These are phyloP conservation scores for Hoplostethus atlanticus DNA, from an alignment of 2,797 vertebrate genomes.

Conservation along the genomic window DNA sequence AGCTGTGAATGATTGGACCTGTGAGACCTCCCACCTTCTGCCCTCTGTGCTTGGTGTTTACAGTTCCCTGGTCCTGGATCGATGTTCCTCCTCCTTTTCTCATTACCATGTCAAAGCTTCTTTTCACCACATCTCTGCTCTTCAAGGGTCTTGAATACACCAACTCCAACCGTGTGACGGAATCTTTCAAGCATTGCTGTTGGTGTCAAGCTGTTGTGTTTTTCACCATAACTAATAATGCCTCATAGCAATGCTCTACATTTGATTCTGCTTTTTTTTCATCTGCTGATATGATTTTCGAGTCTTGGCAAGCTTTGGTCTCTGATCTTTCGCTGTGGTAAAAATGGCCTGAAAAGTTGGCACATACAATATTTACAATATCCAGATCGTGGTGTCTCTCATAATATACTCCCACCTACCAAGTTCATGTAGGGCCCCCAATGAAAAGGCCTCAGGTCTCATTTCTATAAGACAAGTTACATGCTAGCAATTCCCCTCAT, in stretches of 20 bases:
- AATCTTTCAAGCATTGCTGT: background rate
- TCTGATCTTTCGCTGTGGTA: slow-evolving; percentile 1
- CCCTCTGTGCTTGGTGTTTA: slow-evolving; percentile 27
- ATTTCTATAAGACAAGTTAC: background rate
- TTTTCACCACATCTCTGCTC: slow-evolving; percentile 2
- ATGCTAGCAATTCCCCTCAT: slow-evolving; percentile 9
- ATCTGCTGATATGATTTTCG: background rate
- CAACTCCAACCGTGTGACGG: background rate
- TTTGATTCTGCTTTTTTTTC: background rate
- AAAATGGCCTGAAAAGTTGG: background rate
- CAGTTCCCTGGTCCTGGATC: slow-evolving; percentile 2
- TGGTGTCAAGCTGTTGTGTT: background rate
- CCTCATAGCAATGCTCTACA: background rate
- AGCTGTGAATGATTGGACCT: slow-evolving; percentile 46
- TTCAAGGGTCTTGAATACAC: background rate
- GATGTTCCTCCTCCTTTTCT: background rate
- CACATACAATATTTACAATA: background rate
- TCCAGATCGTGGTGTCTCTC: background rate
- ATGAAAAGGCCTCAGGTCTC: background rate
- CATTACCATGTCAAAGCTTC: slow-evolving; percentile 5
- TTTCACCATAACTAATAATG: background rate
- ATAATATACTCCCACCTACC: background rate
- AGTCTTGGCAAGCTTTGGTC: slow-evolving; percentile 8
- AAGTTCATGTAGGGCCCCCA: background rate
- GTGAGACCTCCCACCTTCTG: slow-evolving; percentile 17